These are phyloP conservation scores for Scomber scombrus DNA, from an alignment of 2,113 vertebrate species.

Conservation along the genomic window DNA sequence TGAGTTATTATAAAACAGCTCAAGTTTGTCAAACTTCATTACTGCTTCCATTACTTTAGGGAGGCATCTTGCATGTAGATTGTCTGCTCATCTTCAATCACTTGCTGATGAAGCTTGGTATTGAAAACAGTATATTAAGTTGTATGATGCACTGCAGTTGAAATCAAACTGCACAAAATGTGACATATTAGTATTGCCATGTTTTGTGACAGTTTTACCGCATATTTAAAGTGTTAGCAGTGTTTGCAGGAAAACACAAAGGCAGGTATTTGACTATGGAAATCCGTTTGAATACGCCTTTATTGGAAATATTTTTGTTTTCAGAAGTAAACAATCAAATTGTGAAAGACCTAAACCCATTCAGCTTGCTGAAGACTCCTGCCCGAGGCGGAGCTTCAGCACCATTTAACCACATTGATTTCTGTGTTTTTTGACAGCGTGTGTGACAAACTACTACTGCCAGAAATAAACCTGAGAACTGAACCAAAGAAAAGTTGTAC, in stretches of 20 bases:
- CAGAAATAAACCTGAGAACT: conserved; percentile 45
- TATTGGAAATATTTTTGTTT: background rate
- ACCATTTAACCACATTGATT: conserved; percentile 58
- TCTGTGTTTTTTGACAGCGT: conserved; percentile 53
- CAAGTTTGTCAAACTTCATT: conserved; percentile 33
- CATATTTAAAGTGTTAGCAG: background rate
- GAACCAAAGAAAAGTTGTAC: conserved; percentile 16
- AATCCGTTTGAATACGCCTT: background rate
- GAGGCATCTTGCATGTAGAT: background rate
- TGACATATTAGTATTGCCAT: background rate
- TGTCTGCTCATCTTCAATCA: conserved; percentile 4
- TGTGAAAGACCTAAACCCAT: background rate
- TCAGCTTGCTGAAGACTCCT: conserved; percentile 7
- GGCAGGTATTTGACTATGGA: background rate
- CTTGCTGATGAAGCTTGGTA: background rate
- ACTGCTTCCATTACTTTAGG: conserved; percentile 21
- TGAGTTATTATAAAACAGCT: conserved; percentile 32
- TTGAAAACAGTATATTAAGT: conserved; percentile 12
- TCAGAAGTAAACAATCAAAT: background rate
- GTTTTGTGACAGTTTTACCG: no score
- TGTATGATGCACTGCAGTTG: background rate
- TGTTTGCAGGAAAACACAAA: background rate
- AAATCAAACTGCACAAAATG: conserved; percentile 6
- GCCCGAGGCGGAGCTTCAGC: conserved; percentile 13
- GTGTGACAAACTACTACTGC: conserved; percentile 38